Evolutionary conservation across 2,797 vertebrate species (phyloP), one percentile per base, ranked within the genome.

Genomic region (Cottoperca gobio): DNA sequence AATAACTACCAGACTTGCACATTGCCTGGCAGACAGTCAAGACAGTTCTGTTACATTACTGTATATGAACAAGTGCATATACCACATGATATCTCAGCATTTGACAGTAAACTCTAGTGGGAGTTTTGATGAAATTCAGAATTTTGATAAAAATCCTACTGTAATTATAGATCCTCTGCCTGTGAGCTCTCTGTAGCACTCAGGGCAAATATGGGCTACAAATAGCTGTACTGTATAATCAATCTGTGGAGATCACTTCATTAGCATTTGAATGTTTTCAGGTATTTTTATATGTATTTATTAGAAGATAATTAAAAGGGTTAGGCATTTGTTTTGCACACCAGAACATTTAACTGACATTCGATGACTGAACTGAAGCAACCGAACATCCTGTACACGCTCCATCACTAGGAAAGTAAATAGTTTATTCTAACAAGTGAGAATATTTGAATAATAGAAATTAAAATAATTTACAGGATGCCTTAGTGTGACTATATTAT

Each of bases 151-250:
- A n/a, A 73, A 85, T 81, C 79, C 86, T 63, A n/a, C 67, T 79
- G 45, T 86, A 86, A 88, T 88, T 91, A 88, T 69, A 62, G 75
- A 73, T 70, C 59, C 53, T 52, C 75, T 88, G 75, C 26, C 10
- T 74, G 74, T 48, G 77, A 85, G 76, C 50, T 75, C 55, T 81
- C 57, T 55, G 58, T 59, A 60, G 61, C 26, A 12, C 73, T 70
- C 31, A 40, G 48, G 76, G 59, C 59, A 64, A 39, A 69, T 61
- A 16, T 17, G 21, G 17, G 58, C 50, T 68, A 39, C 45, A 67
- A 65, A 79, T 55, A 49, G 28, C 13, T 40, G 8, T 23, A n/a
- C 52, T 53, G 35, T 31, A 46, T 64, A 77, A 59, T 73, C 13
- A 33, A 28, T 10, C 8, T 13, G 3, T 10, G 2, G 46, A 54